These are phyloP conservation scores for Baryphthengus martii DNA, from an alignment of 2,113 vertebrate species.

Conservation along the genomic window DNA sequence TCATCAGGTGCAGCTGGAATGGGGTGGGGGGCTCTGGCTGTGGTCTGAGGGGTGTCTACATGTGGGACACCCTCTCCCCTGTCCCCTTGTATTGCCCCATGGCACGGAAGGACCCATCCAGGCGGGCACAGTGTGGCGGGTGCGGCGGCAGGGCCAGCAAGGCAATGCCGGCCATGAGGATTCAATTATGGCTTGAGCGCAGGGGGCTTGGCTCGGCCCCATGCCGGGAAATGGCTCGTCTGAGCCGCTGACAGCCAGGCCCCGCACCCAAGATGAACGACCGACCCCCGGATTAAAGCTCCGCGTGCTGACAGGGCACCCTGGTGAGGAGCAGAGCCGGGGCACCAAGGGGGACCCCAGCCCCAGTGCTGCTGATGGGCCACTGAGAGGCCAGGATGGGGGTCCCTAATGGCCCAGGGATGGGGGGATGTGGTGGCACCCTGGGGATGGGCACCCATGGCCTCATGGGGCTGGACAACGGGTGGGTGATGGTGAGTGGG, in stretches of 20 bases:
- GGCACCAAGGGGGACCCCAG: not conserved
- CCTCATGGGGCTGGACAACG: accelerated
- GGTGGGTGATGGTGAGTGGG: too few species aligned
- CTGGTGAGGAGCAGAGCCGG: constrained; percentile 50
- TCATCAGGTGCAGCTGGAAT: not conserved
- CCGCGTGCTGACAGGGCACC: constrained; percentile 84
- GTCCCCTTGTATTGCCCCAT: too few species aligned
- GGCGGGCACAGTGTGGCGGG: not conserved
- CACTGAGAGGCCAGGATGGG: accelerated
- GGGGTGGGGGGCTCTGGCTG: not conserved
- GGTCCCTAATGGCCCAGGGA: accelerated
- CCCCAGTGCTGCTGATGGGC: not conserved
- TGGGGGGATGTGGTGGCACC: accelerated
- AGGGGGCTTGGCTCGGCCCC: constrained; percentile 46
- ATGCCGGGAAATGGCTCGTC: constrained; percentile 83
- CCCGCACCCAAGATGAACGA: constrained; percentile 83
- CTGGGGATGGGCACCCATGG: not conserved
- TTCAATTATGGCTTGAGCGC: constrained; percentile 79
- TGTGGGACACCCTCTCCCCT: too few species aligned
- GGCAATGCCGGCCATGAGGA: constrained; percentile 73
- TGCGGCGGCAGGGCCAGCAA: not conserved
- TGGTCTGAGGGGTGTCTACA: too few species aligned
- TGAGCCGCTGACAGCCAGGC: constrained; percentile 82
- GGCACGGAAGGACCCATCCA: too few species aligned
- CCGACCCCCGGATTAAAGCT: constrained; percentile 80